These are phyloP conservation scores for Drosophila histrio DNA, from an alignment of 2,888 invertebrate genomes.

Conservation along the genomic window DNA sequence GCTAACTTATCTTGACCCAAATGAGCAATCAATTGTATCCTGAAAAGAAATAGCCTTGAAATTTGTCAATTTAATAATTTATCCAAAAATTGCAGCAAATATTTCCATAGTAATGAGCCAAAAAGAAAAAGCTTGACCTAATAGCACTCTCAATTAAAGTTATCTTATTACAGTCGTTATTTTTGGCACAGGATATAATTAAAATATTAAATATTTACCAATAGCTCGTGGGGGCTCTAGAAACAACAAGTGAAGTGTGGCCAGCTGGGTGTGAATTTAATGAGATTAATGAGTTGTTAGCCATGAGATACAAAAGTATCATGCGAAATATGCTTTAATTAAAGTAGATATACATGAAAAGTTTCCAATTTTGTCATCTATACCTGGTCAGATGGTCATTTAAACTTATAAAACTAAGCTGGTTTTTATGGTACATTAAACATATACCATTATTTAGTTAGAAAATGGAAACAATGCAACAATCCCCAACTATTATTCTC, in stretches of 20 bases:
- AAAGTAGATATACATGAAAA: conserved; percentile 31
- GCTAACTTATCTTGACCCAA: conserved; percentile 31
- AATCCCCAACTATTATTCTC: background rate
- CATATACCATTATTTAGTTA: no score
- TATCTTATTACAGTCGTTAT: background rate
- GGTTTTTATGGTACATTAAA: conserved; percentile 19
- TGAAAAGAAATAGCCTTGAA: background rate
- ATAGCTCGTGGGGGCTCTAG: conserved; percentile 10
- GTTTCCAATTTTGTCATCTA: background rate
- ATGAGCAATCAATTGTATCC: conserved; percentile 35
- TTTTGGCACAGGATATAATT: conserved; percentile 10
- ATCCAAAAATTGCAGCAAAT: background rate
- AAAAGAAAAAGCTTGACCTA: background rate
- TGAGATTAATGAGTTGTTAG: conserved; percentile 61
- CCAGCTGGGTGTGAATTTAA: conserved; percentile 56
- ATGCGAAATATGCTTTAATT: conserved; percentile 23
- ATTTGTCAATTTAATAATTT: background rate
- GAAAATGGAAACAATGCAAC: background rate
- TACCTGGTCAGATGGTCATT: conserved; percentile 1
- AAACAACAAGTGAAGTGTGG: conserved; percentile 7
- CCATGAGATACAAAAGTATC: conserved; percentile 45
- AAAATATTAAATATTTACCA: conserved; percentile 10
- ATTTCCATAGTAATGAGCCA: background rate
- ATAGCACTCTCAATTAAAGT: background rate
- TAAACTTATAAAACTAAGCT: conserved; percentile 1